A percentile compares a stretch with the other conserved stretches of the same genome.
Conservation (phyloP, 2,888 invertebrate species). For the Vanessa cardui region DNA sequence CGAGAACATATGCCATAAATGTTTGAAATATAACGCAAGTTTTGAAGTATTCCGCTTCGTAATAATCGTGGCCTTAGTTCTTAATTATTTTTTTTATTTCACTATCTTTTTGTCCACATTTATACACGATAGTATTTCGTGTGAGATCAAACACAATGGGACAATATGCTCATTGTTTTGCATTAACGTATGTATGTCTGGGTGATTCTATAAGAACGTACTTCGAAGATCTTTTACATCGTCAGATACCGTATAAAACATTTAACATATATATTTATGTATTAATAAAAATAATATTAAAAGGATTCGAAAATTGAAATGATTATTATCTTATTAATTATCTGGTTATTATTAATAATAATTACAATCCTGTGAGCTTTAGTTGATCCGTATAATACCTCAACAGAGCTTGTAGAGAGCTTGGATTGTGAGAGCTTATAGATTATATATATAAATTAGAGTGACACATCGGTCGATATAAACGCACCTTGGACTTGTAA, state of each 20-base stretch:
- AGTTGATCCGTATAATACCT: background rate
- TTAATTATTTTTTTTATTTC: conserved; percentile 12
- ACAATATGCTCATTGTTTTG: conserved; percentile 65
- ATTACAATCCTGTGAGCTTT: too few species aligned
- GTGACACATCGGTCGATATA: too few species aligned
- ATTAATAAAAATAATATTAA: background rate
- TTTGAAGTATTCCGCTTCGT: background rate
- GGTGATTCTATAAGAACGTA: conserved; percentile 8
- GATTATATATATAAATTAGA: too few species aligned
- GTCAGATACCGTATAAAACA: conserved; percentile 1
- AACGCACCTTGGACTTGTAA: too few species aligned
- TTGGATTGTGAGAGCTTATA: too few species aligned
- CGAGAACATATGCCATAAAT: too few species aligned
- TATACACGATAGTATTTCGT: conserved; percentile 47
- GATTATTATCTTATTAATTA: too few species aligned
- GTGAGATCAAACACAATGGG: conserved; percentile 54
- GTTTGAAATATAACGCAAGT: background rate
- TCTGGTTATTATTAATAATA: too few species aligned
- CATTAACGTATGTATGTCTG: conserved; percentile 34
- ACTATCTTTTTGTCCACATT: conserved; percentile 48
- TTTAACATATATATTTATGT: background rate
- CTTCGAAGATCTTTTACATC: conserved; percentile 12
- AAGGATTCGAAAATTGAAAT: too few species aligned
- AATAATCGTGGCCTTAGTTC: background rate
- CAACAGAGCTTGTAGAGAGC: background rate